These are phyloP conservation scores for Oryzias melastigma DNA, from an alignment of 2,113 vertebrate genomes.

Conservation along the genomic window DNA sequence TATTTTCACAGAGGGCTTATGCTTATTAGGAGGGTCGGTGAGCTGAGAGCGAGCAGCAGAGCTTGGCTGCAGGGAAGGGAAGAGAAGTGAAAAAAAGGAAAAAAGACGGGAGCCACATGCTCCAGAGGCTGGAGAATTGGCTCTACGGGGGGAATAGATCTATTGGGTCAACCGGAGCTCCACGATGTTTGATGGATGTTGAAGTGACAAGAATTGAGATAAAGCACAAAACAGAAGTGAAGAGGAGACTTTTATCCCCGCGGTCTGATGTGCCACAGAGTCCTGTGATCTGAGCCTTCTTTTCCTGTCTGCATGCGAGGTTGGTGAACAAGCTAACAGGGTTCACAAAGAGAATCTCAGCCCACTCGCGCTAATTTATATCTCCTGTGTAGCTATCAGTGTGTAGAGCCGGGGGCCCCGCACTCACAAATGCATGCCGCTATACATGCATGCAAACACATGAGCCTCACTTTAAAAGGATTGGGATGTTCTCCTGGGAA, in stretches of 20 bases:
- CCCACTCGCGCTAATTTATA: slow-evolving; percentile 22
- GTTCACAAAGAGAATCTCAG: slow-evolving; percentile 33
- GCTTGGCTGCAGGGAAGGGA: slow-evolving; percentile 38
- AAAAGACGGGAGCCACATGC: slow-evolving; percentile 14
- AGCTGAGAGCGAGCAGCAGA: slow-evolving; percentile 38
- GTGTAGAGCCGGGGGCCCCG: slow-evolving; percentile 46
- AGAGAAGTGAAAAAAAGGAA: slow-evolving; percentile 7
- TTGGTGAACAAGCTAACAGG: slow-evolving; percentile 36
- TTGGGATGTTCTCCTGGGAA: slow-evolving; percentile 20
- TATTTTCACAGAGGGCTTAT: slow-evolving; percentile 52
- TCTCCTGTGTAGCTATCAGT: slow-evolving; percentile 27
- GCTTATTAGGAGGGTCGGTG: slow-evolving; percentile 48
- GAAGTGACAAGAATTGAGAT: slow-evolving; percentile 35
- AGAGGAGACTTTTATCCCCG: slow-evolving; percentile 63
- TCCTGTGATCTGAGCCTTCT: slow-evolving; percentile 53
- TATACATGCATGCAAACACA: slow-evolving; percentile 8
- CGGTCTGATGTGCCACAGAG: slow-evolving; percentile 51
- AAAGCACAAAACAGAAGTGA: slow-evolving; percentile 37
- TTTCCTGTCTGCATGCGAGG: slow-evolving; percentile 28
- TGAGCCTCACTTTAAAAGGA: slow-evolving; percentile 5
- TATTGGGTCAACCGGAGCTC: slow-evolving; percentile 43
- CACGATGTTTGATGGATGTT: slow-evolving; percentile 37
- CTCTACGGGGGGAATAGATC: slow-evolving; percentile 16
- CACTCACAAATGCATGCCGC: slow-evolving; percentile 1
- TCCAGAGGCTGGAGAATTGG: slow-evolving; percentile 5